Evolutionary conservation across 1,140 invertebrate genomes (phyloP), one percentile per base, ranked within the genome.

Genomic region (Aphidius gifuensis): DNA sequence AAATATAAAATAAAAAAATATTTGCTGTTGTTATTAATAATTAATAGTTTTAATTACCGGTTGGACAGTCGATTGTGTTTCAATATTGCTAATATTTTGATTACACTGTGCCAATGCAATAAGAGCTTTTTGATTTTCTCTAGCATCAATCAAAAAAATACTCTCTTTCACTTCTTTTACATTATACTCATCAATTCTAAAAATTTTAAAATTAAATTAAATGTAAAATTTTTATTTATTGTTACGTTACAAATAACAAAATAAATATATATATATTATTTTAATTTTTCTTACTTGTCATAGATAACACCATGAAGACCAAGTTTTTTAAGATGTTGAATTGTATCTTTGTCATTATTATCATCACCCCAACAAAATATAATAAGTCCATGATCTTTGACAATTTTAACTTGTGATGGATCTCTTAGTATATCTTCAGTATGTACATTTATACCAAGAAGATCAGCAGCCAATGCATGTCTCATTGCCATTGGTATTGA

Each of bases 361-460:
- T 96, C 93, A 74, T 97, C 94, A 5, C 96, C 96, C 96, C 96
- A 98, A 74, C 93, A 96, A 75, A 98, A 98, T 48, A 97, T 86
- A 3, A 96, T 86, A 21, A 97, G 82, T 11, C 90, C 90, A 40
- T 87, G 84, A 66, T 90, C 85, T 66, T 88, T 89, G 0, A 90
- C 90, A 53, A 90, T 73, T 68, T 90, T 86, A 1, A 96, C 87
- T 79, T 93, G 86, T 9, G 85, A 85, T 16, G 90, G 85, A 80
- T 97, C 92, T 57, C 91, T 80, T 50, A 98, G 80, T 65, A 98
- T 83, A 74, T 96, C 93, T 80, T 96, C 93, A 0, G 94, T 93
- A 71, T 97, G 92, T 0, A 94, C 92, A 69, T 93, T 92, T 61
- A 98, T 88, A 38, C 96, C 96, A 62, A 95, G 78, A 58, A 96